A percentile compares a stretch with the other conserved stretches of the same genome.
phyloP scores from a whole-genome alignment of 2,113 vertebrate species.

The Myotis yumanensis region DNA sequence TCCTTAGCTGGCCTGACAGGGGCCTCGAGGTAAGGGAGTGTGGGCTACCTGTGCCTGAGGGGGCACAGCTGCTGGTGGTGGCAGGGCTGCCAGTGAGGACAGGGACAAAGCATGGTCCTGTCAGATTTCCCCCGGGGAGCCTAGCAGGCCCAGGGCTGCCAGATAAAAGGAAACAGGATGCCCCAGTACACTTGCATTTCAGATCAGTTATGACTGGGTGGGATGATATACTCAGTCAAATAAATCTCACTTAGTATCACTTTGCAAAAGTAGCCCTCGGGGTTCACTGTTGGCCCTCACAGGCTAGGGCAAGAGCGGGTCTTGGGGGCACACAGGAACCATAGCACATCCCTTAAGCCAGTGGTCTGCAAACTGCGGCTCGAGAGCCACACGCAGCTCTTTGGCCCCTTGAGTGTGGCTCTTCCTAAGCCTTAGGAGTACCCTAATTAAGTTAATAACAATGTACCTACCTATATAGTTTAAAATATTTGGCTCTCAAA shows the following conservation, averaged over 20 bases:
- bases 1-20: background rate
- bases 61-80: background rate
- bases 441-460: no score
- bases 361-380: no score
- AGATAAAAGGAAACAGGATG: background rate
- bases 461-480: no score
- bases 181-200: background rate
- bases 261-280: background rate
- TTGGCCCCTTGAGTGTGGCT: no score
- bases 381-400: no score
- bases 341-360: background rate
- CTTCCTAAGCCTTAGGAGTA: no score
- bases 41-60: fast-evolving
- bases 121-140: fast-evolving
- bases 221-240: background rate
- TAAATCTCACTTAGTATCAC: background rate
- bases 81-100: background rate
- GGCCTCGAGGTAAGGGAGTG: background rate
- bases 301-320: background rate
- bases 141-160: background rate
- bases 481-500: no score
- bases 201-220: background rate
- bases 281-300: background rate
- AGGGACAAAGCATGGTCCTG: background rate
- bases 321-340: background rate